Conservation (phyloP, 2,888 invertebrate species). For the Cheilosia scutellata region DNA sequence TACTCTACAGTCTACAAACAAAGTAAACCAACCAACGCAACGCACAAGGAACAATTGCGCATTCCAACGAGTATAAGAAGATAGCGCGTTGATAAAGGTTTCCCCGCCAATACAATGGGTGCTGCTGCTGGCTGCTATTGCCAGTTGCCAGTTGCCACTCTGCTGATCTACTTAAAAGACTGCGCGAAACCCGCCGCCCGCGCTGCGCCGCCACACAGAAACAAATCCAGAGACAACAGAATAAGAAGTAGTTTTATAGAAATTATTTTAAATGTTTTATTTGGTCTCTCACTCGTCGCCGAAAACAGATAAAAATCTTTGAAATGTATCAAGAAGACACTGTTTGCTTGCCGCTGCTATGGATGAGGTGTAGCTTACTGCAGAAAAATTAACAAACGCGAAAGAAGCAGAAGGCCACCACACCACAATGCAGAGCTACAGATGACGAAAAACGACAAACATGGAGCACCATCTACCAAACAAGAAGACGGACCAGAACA, state of each 20-base stretch:
- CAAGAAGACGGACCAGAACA: neutral
- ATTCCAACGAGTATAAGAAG: slow-evolving; percentile 32
- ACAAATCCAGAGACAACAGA: slow-evolving; percentile 22
- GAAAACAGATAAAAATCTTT: slow-evolving; percentile 64
- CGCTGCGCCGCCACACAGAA: neutral
- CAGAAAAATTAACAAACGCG: slow-evolving; percentile 56
- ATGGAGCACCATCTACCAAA: neutral
- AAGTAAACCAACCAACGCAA: slow-evolving; percentile 9
- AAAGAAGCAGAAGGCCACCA: slow-evolving; percentile 32
- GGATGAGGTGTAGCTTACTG: slow-evolving; percentile 40
- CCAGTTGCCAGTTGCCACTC: slow-evolving; percentile 40
- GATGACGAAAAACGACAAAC: slow-evolving; percentile 54
- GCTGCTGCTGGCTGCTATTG: slow-evolving; percentile 9
- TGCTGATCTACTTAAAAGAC: slow-evolving; percentile 55
- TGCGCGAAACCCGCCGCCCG: slow-evolving; percentile 10
- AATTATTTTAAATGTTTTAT: slow-evolving; percentile 67
- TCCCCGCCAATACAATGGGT: slow-evolving; percentile 23
- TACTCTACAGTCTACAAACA: neutral
- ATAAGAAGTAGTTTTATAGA: slow-evolving; percentile 48
- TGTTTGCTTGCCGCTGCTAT: slow-evolving; percentile 23
- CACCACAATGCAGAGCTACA: neutral
- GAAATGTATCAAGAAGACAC: slow-evolving; percentile 39
- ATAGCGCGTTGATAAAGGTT: slow-evolving; percentile 26
- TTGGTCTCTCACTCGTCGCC: slow-evolving; percentile 62
- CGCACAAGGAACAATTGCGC: slow-evolving; percentile 47